Percentiles rank a stretch among this genome's conserved stretches.
Evolutionary conservation across 2,113 vertebrate genomes (phyloP).

Genomic region (Drymodes brunneopygia): DNA sequence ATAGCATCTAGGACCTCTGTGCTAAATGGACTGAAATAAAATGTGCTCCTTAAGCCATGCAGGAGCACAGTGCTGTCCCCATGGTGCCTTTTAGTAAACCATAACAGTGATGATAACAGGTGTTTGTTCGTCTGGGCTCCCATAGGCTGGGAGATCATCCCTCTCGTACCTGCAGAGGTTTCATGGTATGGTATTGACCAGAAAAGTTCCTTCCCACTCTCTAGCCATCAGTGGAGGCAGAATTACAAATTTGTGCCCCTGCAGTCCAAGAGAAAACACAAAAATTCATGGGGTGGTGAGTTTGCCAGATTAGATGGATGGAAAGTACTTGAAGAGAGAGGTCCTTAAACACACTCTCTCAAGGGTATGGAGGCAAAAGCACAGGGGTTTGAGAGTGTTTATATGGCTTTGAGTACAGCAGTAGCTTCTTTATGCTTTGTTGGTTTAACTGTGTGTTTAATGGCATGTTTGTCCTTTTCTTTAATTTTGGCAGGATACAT

Average conservation of each 20-base stretch:
- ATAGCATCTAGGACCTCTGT: neutral
- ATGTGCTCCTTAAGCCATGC: neutral
- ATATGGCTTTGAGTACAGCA: neutral
- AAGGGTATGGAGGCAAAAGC: neutral
- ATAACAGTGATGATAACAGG: neutral
- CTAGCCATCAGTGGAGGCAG: neutral
- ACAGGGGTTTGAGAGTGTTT: neutral
- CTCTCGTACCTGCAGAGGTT: neutral
- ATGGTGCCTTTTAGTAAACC: neutral
- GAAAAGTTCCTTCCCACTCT: neutral
- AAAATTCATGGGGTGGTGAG: neutral
- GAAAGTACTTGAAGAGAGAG: neutral
- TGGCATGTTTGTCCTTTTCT: neutral
- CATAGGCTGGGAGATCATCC: neutral
- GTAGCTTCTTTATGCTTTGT: neutral
- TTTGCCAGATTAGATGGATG: neutral
- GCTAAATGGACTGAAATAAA: neutral
- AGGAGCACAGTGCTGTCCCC: neutral
- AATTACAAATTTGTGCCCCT: neutral
- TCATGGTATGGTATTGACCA: neutral
- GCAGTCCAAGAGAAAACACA: neutral
- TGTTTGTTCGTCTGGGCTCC: neutral
- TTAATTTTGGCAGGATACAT: neutral
- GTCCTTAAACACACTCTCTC: neutral
- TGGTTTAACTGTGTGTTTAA: neutral